Evolutionary conservation across 2,797 vertebrate genomes (phyloP).

Genomic region (Forpus xanthops): DNA sequence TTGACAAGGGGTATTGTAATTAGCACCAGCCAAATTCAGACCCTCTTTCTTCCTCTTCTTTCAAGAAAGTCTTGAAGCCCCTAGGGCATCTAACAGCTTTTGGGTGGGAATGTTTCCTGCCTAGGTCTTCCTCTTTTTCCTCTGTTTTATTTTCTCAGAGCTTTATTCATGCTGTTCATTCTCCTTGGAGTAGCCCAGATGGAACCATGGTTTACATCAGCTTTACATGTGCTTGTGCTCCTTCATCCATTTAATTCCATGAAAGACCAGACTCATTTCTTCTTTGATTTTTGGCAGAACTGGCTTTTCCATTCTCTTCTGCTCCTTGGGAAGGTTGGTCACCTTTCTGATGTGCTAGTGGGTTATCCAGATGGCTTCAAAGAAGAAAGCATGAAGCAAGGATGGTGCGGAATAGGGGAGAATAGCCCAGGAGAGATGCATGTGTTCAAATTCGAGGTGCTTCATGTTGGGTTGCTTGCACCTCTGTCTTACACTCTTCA

Average conservation of each 20-base stretch:
- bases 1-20: neutral
- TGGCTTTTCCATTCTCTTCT: neutral
- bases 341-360: neutral
- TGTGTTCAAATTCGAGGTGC: neutral
- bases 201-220: neutral
- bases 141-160: neutral
- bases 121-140: neutral
- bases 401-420: neutral
- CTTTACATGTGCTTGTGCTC: neutral
- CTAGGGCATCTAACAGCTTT: neutral
- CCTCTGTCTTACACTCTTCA: fast-evolving
- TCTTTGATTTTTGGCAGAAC: neutral
- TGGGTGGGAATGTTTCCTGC: neutral
- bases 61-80: neutral
- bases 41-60: neutral
- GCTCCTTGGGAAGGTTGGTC: neutral
- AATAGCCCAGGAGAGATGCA: neutral
- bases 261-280: neutral
- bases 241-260: neutral
- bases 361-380: neutral
- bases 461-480: neutral
- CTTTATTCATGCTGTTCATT: neutral
- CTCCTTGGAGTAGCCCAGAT: neutral
- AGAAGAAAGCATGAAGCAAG: neutral
- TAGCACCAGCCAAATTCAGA: neutral